These are phyloP conservation scores for Leptarthrus brevirostris DNA, from an alignment of 2,888 invertebrate genomes.

Conservation along the genomic window DNA sequence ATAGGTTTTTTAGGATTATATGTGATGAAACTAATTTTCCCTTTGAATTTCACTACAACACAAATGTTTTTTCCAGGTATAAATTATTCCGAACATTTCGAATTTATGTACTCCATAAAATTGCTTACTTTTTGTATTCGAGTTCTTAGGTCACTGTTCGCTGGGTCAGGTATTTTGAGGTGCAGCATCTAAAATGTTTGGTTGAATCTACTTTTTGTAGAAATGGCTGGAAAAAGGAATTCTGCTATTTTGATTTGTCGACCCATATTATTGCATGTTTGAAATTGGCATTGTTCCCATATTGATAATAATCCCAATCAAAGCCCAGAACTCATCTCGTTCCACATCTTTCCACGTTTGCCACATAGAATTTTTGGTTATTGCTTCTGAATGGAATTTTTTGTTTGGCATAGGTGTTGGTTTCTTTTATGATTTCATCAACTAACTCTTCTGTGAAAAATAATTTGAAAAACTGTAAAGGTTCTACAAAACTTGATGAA, in stretches of 20 bases:
- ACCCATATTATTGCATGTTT: conserved; percentile 10
- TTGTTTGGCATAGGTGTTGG: not conserved
- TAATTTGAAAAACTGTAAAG: not conserved
- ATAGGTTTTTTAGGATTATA: conserved; percentile 10
- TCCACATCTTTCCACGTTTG: not conserved
- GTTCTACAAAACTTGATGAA: not conserved
- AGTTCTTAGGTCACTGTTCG: not conserved
- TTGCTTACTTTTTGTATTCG: not conserved
- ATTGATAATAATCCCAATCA: not conserved
- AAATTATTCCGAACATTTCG: not conserved
- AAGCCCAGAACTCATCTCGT: not conserved
- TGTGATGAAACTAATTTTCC: conserved; percentile 2
- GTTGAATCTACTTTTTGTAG: conserved; percentile 19
- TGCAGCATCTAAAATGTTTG: conserved; percentile 28
- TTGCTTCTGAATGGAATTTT: not conserved
- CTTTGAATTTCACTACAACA: conserved; percentile 13
- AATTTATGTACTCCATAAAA: not conserved
- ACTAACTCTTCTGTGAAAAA: conserved; percentile 5
- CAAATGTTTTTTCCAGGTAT: conserved; percentile 7
- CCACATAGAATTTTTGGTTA: conserved; percentile 11
- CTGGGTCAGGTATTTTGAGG: conserved; percentile 17
- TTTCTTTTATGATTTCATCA: conserved; percentile 1
- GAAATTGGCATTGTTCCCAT: not conserved
- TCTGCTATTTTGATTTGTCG: not conserved
- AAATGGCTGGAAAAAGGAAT: not conserved